These are phyloP conservation scores for Gulo gulo DNA, from an alignment of 2,113 vertebrate genomes.

Conservation along the genomic window DNA sequence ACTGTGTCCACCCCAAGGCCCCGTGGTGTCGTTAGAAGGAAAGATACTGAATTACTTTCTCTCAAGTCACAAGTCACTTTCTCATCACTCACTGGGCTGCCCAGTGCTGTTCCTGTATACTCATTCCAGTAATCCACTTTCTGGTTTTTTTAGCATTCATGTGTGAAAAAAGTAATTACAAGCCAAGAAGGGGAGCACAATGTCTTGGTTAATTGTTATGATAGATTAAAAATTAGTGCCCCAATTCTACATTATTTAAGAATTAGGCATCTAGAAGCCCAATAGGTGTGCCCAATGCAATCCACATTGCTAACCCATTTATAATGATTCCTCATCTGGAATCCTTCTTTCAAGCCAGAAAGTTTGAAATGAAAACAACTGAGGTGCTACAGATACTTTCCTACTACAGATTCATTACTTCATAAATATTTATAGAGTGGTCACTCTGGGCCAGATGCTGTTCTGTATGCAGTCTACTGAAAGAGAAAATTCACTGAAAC, in stretches of 20 bases:
- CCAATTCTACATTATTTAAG: not conserved
- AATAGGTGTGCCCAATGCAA: not conserved
- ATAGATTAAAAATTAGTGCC: not conserved
- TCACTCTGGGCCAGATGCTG: not conserved
- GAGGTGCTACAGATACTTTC: not conserved
- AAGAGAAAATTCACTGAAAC: not conserved
- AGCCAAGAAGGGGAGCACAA: not conserved
- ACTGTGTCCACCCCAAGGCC: not conserved
- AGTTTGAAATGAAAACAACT: not conserved
- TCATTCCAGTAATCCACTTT: not conserved
- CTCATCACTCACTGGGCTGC: not conserved
- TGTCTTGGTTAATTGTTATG: not conserved
- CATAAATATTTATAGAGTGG: not conserved
- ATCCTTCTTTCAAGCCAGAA: not conserved
- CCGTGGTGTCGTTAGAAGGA: not conserved
- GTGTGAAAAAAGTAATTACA: not conserved
- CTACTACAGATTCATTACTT: not conserved
- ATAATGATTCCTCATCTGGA: not conserved
- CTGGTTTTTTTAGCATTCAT: not conserved
- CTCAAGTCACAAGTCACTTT: not conserved
- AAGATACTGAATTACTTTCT: not conserved
- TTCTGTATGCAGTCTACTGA: not conserved
- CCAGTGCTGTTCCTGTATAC: not conserved
- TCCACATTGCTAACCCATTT: not conserved
- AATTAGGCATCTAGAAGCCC: not conserved